Conservation (phyloP, 2,797 vertebrate species). For the Sternarchorhynchus goeldii region DNA sequence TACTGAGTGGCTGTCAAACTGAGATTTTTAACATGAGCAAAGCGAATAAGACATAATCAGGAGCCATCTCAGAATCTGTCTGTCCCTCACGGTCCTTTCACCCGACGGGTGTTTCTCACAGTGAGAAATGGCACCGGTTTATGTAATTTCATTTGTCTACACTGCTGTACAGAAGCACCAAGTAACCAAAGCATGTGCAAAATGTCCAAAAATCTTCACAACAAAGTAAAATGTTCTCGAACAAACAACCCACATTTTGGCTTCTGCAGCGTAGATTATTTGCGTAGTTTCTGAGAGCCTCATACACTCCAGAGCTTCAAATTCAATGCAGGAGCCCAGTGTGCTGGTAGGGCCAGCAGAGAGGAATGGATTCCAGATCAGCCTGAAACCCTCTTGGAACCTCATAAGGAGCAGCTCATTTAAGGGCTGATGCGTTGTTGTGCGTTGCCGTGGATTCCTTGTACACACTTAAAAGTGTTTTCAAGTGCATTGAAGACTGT, state of each 20-base stretch:
- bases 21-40: neutral
- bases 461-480: neutral
- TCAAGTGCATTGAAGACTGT: neutral
- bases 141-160: no score
- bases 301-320: neutral
- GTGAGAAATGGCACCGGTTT: no score
- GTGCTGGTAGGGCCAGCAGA: conserved; percentile 1
- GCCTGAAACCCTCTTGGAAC: neutral
- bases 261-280: neutral
- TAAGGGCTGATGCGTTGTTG: neutral
- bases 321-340: neutral
- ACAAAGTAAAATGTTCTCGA: neutral
- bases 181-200: neutral
- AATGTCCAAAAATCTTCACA: neutral
- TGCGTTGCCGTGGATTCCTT: neutral
- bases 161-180: no score
- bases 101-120: no score
- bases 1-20: no score
- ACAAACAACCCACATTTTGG: conserved; percentile 1
- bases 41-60: neutral
- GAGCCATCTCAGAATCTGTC: no score
- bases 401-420: conserved; percentile 33
- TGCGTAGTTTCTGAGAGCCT: conserved; percentile 8
- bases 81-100: no score
- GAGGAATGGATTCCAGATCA: conserved; percentile 21